A percentile compares a stretch with the other conserved stretches of the same genome.
Evolutionary conservation across 2,113 vertebrate genomes (phyloP).

Genomic region (Oncorhynchus clarkii): DNA sequence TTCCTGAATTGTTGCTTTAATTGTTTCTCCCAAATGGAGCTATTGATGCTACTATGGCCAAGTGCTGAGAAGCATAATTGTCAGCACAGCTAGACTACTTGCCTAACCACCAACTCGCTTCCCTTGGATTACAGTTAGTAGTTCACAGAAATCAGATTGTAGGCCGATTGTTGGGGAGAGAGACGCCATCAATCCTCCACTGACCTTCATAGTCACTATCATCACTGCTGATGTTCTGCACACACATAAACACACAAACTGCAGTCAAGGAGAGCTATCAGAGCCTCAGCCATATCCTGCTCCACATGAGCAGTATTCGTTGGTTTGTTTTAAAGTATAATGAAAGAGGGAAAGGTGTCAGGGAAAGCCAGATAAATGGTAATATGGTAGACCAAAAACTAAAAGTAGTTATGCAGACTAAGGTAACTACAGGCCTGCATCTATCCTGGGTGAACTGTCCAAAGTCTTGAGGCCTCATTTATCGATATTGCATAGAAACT

Average conservation of each 20-base stretch:
- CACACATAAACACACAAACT: background rate
- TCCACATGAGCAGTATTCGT: conserved; percentile 4
- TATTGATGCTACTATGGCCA: conserved; percentile 28
- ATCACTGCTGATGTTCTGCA: background rate
- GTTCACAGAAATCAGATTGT: conserved; percentile 21
- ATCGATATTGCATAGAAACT: too few relatives aligned
- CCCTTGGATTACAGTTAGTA: conserved; percentile 8
- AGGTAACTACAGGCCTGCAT: too few relatives aligned
- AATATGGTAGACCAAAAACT: too few relatives aligned
- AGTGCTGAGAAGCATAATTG: background rate
- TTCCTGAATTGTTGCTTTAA: background rate
- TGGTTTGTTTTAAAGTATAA: conserved; percentile 4
- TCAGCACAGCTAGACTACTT: conserved; percentile 55
- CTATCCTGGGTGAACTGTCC: too few relatives aligned
- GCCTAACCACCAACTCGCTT: conserved; percentile 42
- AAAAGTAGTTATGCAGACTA: too few relatives aligned
- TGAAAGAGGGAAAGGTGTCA: background rate
- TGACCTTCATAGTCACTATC: background rate
- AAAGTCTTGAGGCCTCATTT: too few relatives aligned
- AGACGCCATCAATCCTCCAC: conserved; percentile 1
- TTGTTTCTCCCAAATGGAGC: conserved; percentile 28
- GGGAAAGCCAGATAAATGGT: background rate
- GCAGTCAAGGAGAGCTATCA: background rate
- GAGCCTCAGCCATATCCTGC: background rate
- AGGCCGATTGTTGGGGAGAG: too few relatives aligned